phyloP scores from a whole-genome alignment of 2,888 invertebrate species.

The Thumatha senex region DNA sequence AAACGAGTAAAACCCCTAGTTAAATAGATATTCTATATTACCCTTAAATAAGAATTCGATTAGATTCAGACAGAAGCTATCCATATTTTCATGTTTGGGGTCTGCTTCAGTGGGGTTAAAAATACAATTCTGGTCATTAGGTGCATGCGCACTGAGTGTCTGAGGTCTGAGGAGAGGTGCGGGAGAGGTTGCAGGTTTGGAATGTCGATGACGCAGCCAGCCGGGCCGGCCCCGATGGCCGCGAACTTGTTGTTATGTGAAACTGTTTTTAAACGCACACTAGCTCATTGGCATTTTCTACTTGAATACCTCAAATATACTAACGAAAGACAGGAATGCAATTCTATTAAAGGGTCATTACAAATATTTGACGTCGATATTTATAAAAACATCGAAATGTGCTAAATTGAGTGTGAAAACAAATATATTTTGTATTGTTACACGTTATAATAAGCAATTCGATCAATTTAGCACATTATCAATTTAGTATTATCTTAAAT shows the following conservation, averaged over 20 bases:
- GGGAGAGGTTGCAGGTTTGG: slow-evolving; percentile 65
- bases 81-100: slow-evolving; percentile 14
- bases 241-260: slow-evolving; percentile 78
- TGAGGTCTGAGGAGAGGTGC: slow-evolving; percentile 43
- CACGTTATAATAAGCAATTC: too few species aligned
- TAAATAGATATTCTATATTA: too few species aligned
- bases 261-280: slow-evolving; percentile 67
- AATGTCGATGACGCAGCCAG: slow-evolving; percentile 80
- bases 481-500: too few species aligned
- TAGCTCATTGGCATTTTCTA: slow-evolving; percentile 43
- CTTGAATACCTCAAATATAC: neutral
- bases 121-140: slow-evolving; percentile 61
- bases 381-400: too few species aligned
- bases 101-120: slow-evolving; percentile 33
- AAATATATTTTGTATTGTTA: too few species aligned
- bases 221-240: slow-evolving; percentile 59
- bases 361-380: too few species aligned
- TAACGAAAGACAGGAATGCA: neutral
- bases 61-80: too few species aligned
- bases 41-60: too few species aligned
- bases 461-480: too few species aligned
- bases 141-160: slow-evolving; percentile 77
- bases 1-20: too few species aligned
- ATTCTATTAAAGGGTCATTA: neutral
- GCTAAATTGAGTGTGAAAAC: too few species aligned